Base-by-base conservation (phyloP, 2,113 vertebrate genomes). In the Mesoclemmys tuberculata region DNA sequence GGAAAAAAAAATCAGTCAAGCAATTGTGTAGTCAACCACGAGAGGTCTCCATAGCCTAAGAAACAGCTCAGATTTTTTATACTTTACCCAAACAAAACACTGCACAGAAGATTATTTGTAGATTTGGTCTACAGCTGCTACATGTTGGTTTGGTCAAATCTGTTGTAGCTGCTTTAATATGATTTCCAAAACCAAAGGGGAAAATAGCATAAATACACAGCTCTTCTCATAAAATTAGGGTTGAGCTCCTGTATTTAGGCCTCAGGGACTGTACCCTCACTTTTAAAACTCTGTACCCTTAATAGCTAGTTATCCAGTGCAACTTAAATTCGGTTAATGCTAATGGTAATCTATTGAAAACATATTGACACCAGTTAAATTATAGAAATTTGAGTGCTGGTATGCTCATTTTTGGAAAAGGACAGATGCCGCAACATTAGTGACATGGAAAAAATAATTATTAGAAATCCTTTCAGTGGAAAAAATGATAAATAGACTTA, bases 11-110 rank as follows among this genome's bases (percentile, higher is more conserved):
- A 27, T 29, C 24, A 64, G 56, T 54, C 78, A 2, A 93, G 94
- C 90, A 96, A 56, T 94, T 85, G 90, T 80, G 19, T 41, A 80
- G 78, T 41, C 51, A 91, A 80, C 93, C 98, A 85, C 97, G 97
- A 98, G 98, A 97, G 98, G 98, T 98, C 98, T 92, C 98, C 97
- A 79, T 11, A 0, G 18, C 89, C 90, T 94, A 52, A 93, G 83
- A 46, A 96, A 94, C 89, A 75, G 41, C 35, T n/a, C 64, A n/a
- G 19, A 6, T 27, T 44, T 44, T 41, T 21, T 41, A 41, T 9
- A 31, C 16, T 5, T 27, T n/a, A 44, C 19, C 11, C 38, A 22
- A 75, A 75, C 38, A 75, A 75, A 44, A 41, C 71, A 24, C 24
- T 24, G n/a, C n/a, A 71, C 22, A 38, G 38, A 22, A 12, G 19